Evolutionary conservation across 2,888 invertebrate genomes (phyloP).

Genomic region (Teleogryllus oceanicus): DNA sequence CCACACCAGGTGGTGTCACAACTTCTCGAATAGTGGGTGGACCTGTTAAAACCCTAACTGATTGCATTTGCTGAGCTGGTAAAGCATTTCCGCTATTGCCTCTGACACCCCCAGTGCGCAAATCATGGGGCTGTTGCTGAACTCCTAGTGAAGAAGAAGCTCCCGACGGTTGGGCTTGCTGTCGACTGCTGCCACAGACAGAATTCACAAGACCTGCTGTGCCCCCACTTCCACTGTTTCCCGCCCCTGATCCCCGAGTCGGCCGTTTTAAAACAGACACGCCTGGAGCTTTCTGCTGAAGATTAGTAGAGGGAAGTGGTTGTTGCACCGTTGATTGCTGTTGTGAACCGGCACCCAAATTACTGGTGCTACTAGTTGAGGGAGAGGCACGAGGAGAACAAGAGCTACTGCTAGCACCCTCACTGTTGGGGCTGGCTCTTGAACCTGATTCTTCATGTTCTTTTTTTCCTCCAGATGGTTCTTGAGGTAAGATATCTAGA

Average conservation of each 20-base stretch:
- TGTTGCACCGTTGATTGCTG: conserved; percentile 40
- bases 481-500: conserved; percentile 28
- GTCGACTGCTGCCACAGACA: not conserved
- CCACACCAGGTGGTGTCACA: conserved; percentile 34
- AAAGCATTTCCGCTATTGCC: conserved; percentile 28
- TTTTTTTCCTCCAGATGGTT: conserved; percentile 30
- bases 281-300: conserved; percentile 35
- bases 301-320: conserved; percentile 34
- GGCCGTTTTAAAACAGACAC: conserved; percentile 28
- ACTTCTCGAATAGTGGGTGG: conserved; percentile 41
- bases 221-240: conserved; percentile 18
- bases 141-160: not conserved
- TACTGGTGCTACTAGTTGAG: conserved; percentile 30
- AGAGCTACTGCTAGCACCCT: conserved; percentile 30
- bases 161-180: conserved; percentile 12
- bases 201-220: conserved; percentile 20
- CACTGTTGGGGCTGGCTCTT: conserved; percentile 29
- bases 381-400: conserved; percentile 34
- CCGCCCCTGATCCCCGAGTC: conserved; percentile 23
- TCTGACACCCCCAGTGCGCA: conserved; percentile 28
- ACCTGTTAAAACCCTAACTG: conserved; percentile 37
- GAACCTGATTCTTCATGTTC: conserved; percentile 31
- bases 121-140: conserved; percentile 25
- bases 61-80: conserved; percentile 27
- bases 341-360: conserved; percentile 26